These are phyloP conservation scores for Falco naumanni DNA, from an alignment of 2,797 vertebrate species.

Conservation along the genomic window DNA sequence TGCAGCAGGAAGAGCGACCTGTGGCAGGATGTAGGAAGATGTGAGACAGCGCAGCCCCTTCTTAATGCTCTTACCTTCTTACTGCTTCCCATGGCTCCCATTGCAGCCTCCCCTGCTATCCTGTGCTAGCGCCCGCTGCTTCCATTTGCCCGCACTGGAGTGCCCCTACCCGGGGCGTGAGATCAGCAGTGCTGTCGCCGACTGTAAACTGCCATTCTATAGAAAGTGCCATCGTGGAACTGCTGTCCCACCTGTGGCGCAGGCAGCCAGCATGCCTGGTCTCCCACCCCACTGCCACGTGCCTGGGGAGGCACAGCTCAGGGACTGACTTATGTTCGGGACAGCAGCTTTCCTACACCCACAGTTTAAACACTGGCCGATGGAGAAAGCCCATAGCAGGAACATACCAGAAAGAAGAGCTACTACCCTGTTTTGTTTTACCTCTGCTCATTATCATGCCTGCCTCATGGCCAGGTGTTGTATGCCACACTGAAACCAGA, in stretches of 20 bases:
- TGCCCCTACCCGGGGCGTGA: not conserved
- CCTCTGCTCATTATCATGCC: not conserved
- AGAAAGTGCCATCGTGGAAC: not conserved
- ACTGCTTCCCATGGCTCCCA: not conserved
- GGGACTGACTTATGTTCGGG: not conserved
- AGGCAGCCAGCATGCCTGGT: fast-evolving
- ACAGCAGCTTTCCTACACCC: not conserved
- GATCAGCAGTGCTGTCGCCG: not conserved
- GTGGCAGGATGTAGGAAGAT: constrained; percentile 34
- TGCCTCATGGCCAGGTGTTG: not conserved
- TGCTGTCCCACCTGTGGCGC: not conserved
- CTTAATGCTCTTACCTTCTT: not conserved
- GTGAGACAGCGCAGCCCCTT: not conserved
- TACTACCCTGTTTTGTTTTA: not conserved
- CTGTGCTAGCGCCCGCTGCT: not conserved
- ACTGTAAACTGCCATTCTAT: not conserved
- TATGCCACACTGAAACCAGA: not conserved
- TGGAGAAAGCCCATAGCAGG: not conserved
- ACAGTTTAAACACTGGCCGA: not conserved
- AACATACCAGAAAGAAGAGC: not conserved
- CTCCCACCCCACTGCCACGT: not conserved
- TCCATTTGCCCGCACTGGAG: not conserved
- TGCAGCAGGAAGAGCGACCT: constrained; percentile 32
- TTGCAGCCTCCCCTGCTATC: not conserved
- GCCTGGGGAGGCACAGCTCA: not conserved